Conservation (phyloP, 2,113 vertebrate species). For the Lophochroa leadbeateri region DNA sequence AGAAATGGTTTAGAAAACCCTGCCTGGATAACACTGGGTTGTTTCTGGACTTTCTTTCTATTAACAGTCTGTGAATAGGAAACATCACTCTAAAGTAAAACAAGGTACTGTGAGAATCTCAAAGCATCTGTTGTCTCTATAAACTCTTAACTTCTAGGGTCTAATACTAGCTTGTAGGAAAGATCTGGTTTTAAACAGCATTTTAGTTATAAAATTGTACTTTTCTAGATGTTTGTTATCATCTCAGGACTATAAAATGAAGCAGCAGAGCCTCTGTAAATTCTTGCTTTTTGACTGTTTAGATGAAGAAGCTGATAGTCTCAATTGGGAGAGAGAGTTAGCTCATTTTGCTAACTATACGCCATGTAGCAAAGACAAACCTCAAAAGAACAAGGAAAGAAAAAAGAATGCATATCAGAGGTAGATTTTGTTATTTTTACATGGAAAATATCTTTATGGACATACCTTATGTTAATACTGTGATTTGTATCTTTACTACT, state of each 20-base stretch:
- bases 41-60: background rate
- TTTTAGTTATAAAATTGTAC: background rate
- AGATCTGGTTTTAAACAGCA: background rate
- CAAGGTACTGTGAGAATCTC: background rate
- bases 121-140: background rate
- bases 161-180: background rate
- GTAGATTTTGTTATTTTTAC: background rate
- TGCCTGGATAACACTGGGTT: background rate
- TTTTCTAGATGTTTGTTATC: background rate
- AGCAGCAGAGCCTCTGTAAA: background rate
- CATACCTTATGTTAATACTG: background rate
- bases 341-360: background rate
- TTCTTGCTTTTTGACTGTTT: rapidly evolving
- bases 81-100: background rate
- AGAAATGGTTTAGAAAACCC: background rate
- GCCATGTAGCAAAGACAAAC: background rate
- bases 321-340: background rate
- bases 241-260: background rate
- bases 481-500: background rate
- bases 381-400: background rate
- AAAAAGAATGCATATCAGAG: background rate
- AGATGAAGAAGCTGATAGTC: background rate
- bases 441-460: background rate
- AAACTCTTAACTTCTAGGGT: background rate
- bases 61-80: background rate